These are phyloP conservation scores for Microcebus murinus DNA, from an alignment of 2,113 vertebrate genomes.

Conservation along the genomic window DNA sequence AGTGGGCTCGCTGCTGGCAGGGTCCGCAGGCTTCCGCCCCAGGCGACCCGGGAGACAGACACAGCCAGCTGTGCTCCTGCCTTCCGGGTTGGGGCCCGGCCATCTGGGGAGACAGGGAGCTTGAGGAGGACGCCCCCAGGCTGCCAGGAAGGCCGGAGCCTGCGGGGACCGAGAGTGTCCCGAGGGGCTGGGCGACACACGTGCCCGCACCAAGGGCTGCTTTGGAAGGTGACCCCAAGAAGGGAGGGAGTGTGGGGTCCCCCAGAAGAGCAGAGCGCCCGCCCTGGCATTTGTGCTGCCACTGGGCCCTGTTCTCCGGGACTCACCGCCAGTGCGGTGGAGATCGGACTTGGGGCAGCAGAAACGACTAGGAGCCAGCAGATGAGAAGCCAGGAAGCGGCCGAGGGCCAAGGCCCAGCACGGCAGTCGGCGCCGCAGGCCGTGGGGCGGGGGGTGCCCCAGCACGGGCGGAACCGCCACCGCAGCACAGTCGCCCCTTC, in stretches of 20 bases:
- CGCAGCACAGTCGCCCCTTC: background rate
- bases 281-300: background rate
- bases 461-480: rapidly evolving
- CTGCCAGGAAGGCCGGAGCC: background rate
- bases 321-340: rapidly evolving
- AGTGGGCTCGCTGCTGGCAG: background rate
- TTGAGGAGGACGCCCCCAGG: background rate
- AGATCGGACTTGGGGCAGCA: rapidly evolving
- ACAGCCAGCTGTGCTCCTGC: background rate
- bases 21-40: background rate
- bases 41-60: background rate
- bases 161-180: background rate
- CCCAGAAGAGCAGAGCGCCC: background rate
- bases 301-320: background rate
- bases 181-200: background rate
- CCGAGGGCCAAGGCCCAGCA: background rate
- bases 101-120: rapidly evolving
- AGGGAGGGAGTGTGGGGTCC: background rate
- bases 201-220: background rate
- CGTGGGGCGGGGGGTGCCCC: background rate
- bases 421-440: rapidly evolving
- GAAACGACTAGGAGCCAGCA: background rate
- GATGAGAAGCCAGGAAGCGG: too few species aligned
- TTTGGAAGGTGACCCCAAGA: background rate
- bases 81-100: background rate